Base-by-base conservation (phyloP, 1,140 invertebrate species). In the Samia ricini region DNA sequence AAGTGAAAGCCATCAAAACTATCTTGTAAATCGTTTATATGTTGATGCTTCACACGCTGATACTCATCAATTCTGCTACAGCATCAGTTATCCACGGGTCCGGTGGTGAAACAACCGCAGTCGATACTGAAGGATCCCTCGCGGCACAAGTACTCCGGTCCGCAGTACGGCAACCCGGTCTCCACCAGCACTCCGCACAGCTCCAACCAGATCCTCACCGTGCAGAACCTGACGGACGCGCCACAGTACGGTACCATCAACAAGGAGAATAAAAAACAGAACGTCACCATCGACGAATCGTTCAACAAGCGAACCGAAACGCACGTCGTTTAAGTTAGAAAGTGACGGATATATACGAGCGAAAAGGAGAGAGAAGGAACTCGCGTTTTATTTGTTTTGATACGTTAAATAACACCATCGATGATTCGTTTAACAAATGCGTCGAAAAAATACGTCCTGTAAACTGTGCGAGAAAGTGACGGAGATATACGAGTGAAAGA, bases 101-200 rank as follows among this genome's bases (percentile, higher is more conserved):
- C 88, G 4, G 66, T 77, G 0, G 72, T 79, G 2, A 92, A 92
- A 64, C 92, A 92, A 62, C 92, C 92, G 0, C 92, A 92, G 61
- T 92, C 92, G n/a, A 93, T 93, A 33, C 82, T 93, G 3, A 93
- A 93, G 73, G 92, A 93, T 76, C 92, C 92, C 18, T 93, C 92
- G 19, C 84, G 92, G 3, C 91, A 92, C 71, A 92, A 92, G 68
- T 92, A 92, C 59, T n/a, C n/a, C 15, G 91, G 91, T 23, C 91
- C 89, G 66, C 91, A 92, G 21, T 92, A 92, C 56, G 87, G 88
- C 1, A 89, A 83, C 64, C 86, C 88, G 0, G 66, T 90, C 56
- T 85, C 84, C 0, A 80, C 81, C 18, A 89, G 88, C 64, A 85
- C 90, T 0, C 83, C 88, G 0, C 85, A 89, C 51, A 82, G 77